Evolutionary conservation across 2,113 vertebrate species (phyloP), one percentile per base, ranked within the genome.

Genomic region (Apus apus): DNA sequence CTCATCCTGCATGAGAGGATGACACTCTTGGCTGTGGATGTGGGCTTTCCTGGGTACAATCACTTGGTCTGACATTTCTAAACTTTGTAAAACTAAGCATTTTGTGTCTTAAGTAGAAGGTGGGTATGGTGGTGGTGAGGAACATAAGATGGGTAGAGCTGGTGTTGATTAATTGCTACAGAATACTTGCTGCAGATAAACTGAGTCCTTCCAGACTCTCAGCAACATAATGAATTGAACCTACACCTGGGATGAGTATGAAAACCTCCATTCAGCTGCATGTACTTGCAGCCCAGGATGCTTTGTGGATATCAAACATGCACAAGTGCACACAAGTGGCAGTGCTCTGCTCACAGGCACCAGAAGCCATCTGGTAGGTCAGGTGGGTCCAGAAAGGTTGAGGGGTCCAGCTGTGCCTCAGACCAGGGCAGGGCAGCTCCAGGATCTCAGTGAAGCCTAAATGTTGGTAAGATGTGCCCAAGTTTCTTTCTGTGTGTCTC

Each of bases 371-470:
- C 46, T 13, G 58, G 58, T n/a, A 57, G 67, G 81, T n/a, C 70
- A 89, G 70, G 85, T 51, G 65, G 57, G 71, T 60, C 81, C 71
- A 53, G 89, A 43, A 76, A 64, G 92, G 95, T 57, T 79, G 94
- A 97, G 90, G 90, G 77, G 90, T 94, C 82, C 62, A 13, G 21
- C 51, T 30, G 78, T 54, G 94, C 71, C 70, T 23, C 2, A 1
- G 48, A 40, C 46, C 0, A 1, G 22, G 78, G 72, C 78, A 48
- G 1, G 1, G 77, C 77, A 70, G 62, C 71, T 72, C 64, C 46
- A 30, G 94, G 92, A 87, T 60, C 94, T 88, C 90, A 23, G 71
- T 93, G 95, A 96, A 91, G 88, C 96, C 95, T 32, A 18, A 57
- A n/a, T 15, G 74, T 17, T 86, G 81, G 81, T 87, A 79, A 48